phyloP scores from a whole-genome alignment of 1,140 invertebrate species.

The Pseudomyrmex dendroicus region DNA sequence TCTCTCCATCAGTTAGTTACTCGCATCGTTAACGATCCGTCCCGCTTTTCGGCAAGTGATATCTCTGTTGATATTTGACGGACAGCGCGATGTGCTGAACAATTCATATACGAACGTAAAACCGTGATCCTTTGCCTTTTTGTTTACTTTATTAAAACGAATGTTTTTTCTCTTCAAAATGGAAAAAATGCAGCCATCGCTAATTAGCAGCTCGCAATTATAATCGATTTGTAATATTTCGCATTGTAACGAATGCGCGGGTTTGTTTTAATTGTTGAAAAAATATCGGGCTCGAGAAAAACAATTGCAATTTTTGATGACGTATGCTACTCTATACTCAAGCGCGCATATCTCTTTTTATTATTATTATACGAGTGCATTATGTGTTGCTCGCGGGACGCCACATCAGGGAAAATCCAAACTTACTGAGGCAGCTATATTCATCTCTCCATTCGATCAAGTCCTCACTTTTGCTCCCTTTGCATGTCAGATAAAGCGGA shows the following conservation, averaged over 20 bases:
- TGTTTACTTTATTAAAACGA: too few relatives aligned
- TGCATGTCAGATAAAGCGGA: slow-evolving; percentile 55
- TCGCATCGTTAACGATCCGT: slow-evolving; percentile 44
- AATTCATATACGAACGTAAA: neutral
- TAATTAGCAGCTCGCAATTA: neutral
- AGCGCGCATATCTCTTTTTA: neutral
- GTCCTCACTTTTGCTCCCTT: slow-evolving; percentile 11
- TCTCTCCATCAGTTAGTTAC: slow-evolving; percentile 29
- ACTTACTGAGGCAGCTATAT: neutral
- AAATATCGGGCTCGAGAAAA: neutral
- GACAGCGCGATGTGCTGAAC: neutral
- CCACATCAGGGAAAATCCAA: neutral
- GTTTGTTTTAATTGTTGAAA: neutral
- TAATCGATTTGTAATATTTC: too few relatives aligned
- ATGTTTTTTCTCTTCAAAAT: neutral
- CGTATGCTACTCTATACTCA: too few relatives aligned
- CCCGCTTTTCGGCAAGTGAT: slow-evolving; percentile 5
- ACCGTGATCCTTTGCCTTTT: neutral
- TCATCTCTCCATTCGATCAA: slow-evolving; percentile 24
- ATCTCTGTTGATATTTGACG: slow-evolving; percentile 19
- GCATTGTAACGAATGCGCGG: neutral
- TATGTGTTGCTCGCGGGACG: neutral
- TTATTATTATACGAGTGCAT: slow-evolving; percentile 19
- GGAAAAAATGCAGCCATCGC: neutral
- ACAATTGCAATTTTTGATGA: neutral